Percentiles rank a stretch among this genome's conserved stretches.
These are phyloP conservation scores for Bubo bubo DNA, from an alignment of 2,113 vertebrate species.

Conservation along the genomic window DNA sequence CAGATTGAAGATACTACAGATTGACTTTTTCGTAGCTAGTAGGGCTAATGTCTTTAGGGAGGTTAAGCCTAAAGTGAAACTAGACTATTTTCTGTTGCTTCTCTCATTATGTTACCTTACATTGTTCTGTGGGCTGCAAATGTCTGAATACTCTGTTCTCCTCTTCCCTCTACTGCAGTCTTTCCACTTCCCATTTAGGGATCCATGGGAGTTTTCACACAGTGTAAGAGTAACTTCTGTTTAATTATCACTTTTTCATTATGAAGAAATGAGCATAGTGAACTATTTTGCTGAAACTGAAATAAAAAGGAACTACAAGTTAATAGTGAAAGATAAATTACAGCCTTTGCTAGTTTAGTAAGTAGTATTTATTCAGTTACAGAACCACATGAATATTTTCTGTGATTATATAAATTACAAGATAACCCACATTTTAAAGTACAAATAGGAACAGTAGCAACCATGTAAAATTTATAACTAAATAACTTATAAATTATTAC, in stretches of 20 bases:
- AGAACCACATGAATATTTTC: conserved; percentile 1
- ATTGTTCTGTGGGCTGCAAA: background rate
- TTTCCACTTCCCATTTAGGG: background rate
- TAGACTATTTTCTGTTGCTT: background rate
- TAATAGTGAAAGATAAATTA: conserved; percentile 54
- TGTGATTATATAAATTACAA: conserved; percentile 25
- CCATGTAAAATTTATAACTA: background rate
- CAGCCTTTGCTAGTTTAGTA: conserved; percentile 18
- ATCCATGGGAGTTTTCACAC: background rate
- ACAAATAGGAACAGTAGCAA: background rate
- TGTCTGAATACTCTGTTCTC: background rate
- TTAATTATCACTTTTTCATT: conserved; percentile 8
- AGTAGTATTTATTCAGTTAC: conserved; percentile 10
- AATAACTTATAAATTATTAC: background rate
- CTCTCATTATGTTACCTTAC: background rate
- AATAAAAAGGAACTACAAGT: background rate
- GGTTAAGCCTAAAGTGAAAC: background rate
- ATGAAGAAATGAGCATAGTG: background rate
- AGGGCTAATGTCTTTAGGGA: background rate
- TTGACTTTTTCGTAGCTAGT: background rate
- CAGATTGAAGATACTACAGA: background rate
- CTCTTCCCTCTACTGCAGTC: background rate
- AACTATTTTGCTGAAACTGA: conserved; percentile 9
- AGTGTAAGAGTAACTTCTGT: background rate
- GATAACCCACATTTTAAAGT: background rate